Conservation (phyloP, 1,140 invertebrate genomes). For the Lutraria rhynchaena region DNA sequence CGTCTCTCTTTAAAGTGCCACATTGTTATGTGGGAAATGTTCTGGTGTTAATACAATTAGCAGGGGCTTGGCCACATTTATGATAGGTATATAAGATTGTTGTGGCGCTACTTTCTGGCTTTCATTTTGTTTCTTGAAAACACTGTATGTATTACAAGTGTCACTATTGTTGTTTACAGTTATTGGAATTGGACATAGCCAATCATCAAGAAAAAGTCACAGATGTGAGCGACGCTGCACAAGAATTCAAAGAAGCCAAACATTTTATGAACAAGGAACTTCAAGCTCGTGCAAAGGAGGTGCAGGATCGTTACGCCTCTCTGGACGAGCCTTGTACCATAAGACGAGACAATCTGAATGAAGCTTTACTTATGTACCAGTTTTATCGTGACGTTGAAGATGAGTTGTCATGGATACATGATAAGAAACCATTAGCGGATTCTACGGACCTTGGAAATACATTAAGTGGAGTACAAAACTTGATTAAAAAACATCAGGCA, state of each 20-base stretch:
- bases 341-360: constrained; percentile 87
- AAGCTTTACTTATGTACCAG: constrained; percentile 97
- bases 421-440: constrained; percentile 98
- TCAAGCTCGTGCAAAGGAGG: constrained; percentile 88
- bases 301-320: constrained; percentile 85
- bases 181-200: constrained; percentile 96
- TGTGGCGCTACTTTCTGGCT: too few relatives aligned
- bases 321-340: constrained; percentile 84
- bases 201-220: constrained; percentile 97
- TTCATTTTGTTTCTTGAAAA: too few relatives aligned
- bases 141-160: too few relatives aligned
- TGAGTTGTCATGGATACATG: constrained; percentile 99
- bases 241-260: constrained; percentile 94
- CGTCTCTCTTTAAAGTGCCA: too few relatives aligned
- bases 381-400: constrained; percentile 98
- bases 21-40: too few relatives aligned
- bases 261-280: constrained; percentile 99
- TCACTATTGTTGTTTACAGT: constrained; percentile 67
- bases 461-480: constrained; percentile 97
- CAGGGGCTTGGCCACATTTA: too few relatives aligned
- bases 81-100: too few relatives aligned
- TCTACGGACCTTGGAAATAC: constrained; percentile 96
- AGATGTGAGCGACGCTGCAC: constrained; percentile 91
- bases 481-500: constrained; percentile 97
- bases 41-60: too few relatives aligned